Evolutionary conservation across 2,113 vertebrate genomes (phyloP), one percentile per base, ranked within the genome.

Genomic region (Dipodomys merriami): DNA sequence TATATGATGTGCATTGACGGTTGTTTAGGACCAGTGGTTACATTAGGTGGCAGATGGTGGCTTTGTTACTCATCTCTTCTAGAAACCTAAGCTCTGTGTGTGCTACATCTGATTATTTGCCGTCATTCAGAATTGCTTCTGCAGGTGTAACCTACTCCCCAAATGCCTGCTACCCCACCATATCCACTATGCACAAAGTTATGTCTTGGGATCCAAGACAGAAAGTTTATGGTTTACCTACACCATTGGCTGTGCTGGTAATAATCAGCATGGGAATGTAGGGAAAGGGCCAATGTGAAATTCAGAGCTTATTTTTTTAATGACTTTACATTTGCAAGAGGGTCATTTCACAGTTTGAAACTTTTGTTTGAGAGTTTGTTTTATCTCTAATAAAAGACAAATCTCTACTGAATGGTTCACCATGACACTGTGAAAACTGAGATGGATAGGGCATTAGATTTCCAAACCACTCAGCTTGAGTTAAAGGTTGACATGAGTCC

Each of bases 91-190:
- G 4, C 5, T 81, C 49, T 53, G 39, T 33, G 13, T 12, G 39
- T 20, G 0, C 4, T 22, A 57, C 53, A 2, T 6, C 2, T 1
- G 5, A 7, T 15, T 0, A 20, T 76, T 9, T 12, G 7, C 0
- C 64, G 22, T 73, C 57, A 18, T 11, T 72, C 16, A 71, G 33
- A 62, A n/a, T 11, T 46, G 3, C 7, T 15, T 53, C 62, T 35
- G 25, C 16, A 27, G 22, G 1, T 1, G 71, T 0, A 29, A 6
- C 5, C 18, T 11, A 19, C 2, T 33, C 15, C 49, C 53, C 53
- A 57, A 57, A 57, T 4, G 4, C 0, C 2, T 33, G 16, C 9
- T 10, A 8, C 12, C 49, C 12, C 8, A 49, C 49, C 29, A 65
- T 9, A 20, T 1, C 12, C 7, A 13, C 81, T 23, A 1, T 13